A percentile compares a stretch with the other conserved stretches of the same genome.
Evolutionary conservation across 2,113 vertebrate species (phyloP).

Genomic region (Tragelaphus imberbis): DNA sequence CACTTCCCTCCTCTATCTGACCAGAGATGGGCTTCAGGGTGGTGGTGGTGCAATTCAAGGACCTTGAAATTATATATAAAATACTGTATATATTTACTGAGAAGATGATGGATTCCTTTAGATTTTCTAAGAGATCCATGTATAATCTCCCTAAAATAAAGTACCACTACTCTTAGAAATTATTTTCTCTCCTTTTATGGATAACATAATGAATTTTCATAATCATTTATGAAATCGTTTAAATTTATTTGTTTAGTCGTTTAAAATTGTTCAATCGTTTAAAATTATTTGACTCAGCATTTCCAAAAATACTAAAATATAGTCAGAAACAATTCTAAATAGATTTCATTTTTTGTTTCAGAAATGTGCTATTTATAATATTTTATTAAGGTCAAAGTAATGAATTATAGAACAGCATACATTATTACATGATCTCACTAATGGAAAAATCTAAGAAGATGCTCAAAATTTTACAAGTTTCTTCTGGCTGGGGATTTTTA

Average conservation of each 20-base stretch:
- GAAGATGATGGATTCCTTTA: not conserved
- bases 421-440: not conserved
- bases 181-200: not conserved
- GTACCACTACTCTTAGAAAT: not conserved
- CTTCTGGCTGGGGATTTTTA: not conserved
- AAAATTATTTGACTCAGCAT: not conserved
- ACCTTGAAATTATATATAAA: not conserved
- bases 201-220: slow-evolving; percentile 9
- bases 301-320: slow-evolving; percentile 15
- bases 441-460: not conserved
- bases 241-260: no score
- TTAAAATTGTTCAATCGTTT: no score
- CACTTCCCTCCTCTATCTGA: not conserved
- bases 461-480: not conserved
- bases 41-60: not conserved
- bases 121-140: not conserved
- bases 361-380: slow-evolving; percentile 15
- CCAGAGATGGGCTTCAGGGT: not conserved
- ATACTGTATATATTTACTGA: not conserved
- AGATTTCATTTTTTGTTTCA: not conserved
- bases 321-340: not conserved
- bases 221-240: no score
- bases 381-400: not conserved
- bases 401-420: not conserved
- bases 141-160: slow-evolving; percentile 22